Evolutionary conservation across 2,888 invertebrate genomes (phyloP), one percentile per base, ranked within the genome.

Genomic region (Ditylenchus weischeri): DNA sequence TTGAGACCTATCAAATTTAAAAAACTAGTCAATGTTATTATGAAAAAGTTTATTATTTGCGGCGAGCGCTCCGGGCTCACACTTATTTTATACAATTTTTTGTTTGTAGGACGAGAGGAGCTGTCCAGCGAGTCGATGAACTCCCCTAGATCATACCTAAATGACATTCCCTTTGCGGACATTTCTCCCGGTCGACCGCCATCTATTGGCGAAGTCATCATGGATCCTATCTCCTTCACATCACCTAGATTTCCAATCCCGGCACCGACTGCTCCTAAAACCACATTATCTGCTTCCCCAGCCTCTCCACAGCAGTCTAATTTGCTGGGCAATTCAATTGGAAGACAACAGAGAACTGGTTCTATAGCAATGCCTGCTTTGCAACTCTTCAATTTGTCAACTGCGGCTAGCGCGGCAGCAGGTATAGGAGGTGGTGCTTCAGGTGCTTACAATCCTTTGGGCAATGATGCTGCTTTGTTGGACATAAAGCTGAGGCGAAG

Each of bases 401-500:
- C 36, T 6, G 62, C 62, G 43, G 62, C 62, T n/a, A 62, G 47
- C 10, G 62, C 47, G 1, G 43, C 21, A 23, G 62, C 43, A 18
- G 62, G 47, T 18, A 19, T 36, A 19, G 66, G 62, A 15, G 71
- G 69, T 8, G 69, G 68, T n/a, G 23, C 35, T 6, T 51, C 54
- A 0, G 63, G 67, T 11, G 29, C n/a, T 11, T 54, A 23, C 54
- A 54, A 54, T 29, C 54, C 54, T 54, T 8, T 62, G 5, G 68
- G 68, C 35, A 72, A 57, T 51, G 70, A 69, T 7, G 71, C 72
- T 19, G 74, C 66, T 35, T 38, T 68, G 43, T 21, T 68, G 23
- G 68, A 68, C 47, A 19, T 64, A 29, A 68, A 68, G 38, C 62
- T 68, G 60, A 57, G 68, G 19, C 70, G 79, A 11, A 78, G 82